A percentile compares a stretch with the other conserved stretches of the same genome.
Evolutionary conservation across 2,113 vertebrate genomes (phyloP).

Genomic region (Campylomormyrus tamandua): DNA sequence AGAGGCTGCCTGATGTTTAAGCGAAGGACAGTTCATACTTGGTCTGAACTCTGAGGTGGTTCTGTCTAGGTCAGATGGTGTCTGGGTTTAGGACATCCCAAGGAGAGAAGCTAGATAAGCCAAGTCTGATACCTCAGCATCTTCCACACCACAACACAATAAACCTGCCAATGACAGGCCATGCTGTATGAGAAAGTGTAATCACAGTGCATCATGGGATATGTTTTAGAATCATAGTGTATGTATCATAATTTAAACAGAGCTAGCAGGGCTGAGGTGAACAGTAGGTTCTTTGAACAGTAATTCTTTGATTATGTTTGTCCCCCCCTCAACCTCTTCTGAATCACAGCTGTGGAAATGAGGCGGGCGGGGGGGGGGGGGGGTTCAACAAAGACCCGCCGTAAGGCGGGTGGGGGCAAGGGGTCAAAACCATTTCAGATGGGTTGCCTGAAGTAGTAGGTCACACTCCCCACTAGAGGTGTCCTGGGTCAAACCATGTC

Average conservation of each 20-base stretch:
- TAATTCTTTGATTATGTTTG: not conserved
- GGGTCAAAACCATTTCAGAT: not conserved
- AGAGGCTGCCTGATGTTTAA: not conserved
- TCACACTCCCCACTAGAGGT: not conserved
- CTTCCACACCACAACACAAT: not conserved
- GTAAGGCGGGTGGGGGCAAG: not conserved
- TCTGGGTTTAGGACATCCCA: not conserved
- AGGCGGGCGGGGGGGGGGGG: not conserved
- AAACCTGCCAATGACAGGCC: not conserved
- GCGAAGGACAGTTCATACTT: not conserved
- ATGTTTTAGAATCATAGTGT: not conserved
- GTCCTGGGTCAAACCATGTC: not conserved
- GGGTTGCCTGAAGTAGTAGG: not conserved
- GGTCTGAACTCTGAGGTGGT: not conserved
- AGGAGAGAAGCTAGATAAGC: not conserved
- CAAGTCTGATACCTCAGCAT: not conserved
- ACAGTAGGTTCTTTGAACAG: not conserved
- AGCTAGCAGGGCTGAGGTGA: not conserved
- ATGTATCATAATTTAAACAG: not conserved
- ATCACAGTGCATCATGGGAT: not conserved
- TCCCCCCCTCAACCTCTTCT: not conserved
- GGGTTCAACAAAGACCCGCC: not conserved
- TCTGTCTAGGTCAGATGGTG: not conserved
- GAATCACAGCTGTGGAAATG: not conserved
- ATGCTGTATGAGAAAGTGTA: not conserved